A percentile compares a stretch with the other conserved stretches of the same genome.
phyloP scores from a whole-genome alignment of 1,140 invertebrate species.

The Triops longicaudatus region DNA sequence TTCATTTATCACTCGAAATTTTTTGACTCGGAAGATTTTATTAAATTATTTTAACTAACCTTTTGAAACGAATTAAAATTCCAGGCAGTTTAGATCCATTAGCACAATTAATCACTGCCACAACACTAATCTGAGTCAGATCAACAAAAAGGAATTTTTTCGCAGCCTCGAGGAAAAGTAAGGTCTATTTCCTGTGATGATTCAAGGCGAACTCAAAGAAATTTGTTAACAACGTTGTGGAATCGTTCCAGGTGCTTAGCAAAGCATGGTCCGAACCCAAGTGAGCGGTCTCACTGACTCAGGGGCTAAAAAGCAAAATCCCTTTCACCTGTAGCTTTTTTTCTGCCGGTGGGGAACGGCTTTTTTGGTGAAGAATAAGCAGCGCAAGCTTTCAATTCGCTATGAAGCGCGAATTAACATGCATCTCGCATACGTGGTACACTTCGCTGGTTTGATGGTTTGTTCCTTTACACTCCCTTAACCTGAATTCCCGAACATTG shows the following conservation, averaged over 20 bases:
- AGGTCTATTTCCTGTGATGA: neutral
- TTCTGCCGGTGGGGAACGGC: neutral
- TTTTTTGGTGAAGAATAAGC: no score
- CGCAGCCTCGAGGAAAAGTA: neutral
- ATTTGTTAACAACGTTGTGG: neutral
- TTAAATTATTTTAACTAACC: no score
- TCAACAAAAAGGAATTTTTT: no score
- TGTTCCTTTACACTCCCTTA: no score
- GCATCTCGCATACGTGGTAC: neutral
- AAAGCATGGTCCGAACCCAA: neutral
- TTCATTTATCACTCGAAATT: no score
- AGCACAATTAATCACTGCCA: neutral
- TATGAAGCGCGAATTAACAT: neutral
- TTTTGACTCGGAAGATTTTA: no score
- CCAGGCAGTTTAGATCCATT: no score
- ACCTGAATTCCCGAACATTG: no score
- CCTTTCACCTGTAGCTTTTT: neutral
- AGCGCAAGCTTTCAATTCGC: neutral
- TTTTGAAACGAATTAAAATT: no score
- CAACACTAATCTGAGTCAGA: neutral
- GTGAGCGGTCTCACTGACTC: neutral
- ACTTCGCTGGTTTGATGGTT: no score
- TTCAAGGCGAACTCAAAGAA: neutral
- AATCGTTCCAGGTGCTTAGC: neutral
- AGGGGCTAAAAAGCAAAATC: neutral